These are phyloP conservation scores for Melanotaenia duboulayi DNA, from an alignment of 2,113 vertebrate genomes.

Conservation along the genomic window DNA sequence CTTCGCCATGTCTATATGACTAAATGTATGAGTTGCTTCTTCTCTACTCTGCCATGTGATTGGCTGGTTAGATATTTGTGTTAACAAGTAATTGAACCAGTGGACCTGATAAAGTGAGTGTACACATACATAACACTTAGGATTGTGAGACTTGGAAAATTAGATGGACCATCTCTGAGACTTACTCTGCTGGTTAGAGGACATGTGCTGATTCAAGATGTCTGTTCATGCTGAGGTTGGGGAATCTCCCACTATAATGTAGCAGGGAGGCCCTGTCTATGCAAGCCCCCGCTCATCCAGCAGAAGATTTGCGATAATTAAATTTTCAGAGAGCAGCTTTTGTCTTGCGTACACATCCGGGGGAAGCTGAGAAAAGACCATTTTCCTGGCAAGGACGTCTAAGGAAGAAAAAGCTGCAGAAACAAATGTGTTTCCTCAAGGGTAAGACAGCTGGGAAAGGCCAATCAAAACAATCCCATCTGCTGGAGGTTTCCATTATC, in stretches of 20 bases:
- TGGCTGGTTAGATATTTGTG: no score
- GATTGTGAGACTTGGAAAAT: no score
- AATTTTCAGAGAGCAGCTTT: constrained; percentile 55
- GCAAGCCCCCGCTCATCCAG: constrained; percentile 21
- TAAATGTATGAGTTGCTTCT: no score
- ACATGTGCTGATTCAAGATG: no score
- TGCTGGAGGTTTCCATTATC: constrained; percentile 58
- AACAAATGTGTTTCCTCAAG: constrained; percentile 69
- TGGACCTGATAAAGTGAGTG: no score
- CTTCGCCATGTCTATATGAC: no score
- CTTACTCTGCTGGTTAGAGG: no score
- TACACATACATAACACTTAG: no score
- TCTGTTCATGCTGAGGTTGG: no score
- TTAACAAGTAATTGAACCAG: no score
- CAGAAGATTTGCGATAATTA: constrained; percentile 68
- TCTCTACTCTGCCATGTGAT: no score
- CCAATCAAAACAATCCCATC: constrained; percentile 61
- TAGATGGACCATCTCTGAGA: no score
- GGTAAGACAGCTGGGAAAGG: constrained; percentile 22
- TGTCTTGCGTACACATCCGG: constrained; percentile 48
- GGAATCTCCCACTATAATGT: background rate
- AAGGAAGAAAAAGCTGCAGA: constrained; percentile 31
- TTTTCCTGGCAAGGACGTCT: constrained; percentile 33
- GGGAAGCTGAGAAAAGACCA: constrained; percentile 55
- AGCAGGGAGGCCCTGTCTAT: constrained; percentile 16